Conservation (phyloP, 2,113 vertebrate genomes). For the Mus pahari region DNA sequence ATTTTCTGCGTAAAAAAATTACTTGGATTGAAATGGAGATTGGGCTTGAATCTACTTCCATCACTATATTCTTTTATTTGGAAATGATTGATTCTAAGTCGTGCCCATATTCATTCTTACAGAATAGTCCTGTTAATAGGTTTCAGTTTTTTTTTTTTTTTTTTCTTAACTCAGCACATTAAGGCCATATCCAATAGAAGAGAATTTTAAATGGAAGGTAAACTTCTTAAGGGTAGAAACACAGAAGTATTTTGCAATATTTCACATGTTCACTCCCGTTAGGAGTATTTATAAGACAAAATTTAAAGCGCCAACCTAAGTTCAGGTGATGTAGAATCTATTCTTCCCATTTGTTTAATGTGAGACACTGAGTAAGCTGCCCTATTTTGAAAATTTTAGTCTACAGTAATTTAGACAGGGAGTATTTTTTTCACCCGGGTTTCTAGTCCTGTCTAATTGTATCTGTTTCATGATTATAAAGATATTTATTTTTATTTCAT, state of each 20-base stretch:
- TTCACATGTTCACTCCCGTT: not conserved
- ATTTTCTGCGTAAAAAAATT: not conserved
- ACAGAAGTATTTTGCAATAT: not conserved
- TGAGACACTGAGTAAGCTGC: not conserved
- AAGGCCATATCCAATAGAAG: not conserved
- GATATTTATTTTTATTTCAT: not conserved
- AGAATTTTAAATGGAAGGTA: not conserved
- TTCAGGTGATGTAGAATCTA: not conserved
- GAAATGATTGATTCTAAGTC: not conserved
- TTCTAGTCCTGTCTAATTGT: rapidly evolving
- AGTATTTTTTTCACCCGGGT: not conserved
- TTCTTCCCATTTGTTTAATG: not conserved
- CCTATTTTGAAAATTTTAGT: not conserved
- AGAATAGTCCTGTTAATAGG: not conserved
- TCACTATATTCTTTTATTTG: not conserved
- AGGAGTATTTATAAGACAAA: not conserved
- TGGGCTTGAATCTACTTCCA: not conserved
- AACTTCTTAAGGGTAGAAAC: not conserved
- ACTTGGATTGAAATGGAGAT: not conserved
- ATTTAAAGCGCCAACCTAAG: not conserved
- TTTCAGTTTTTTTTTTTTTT: not conserved
- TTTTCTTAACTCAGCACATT: not conserved
- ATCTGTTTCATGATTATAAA: not conserved
- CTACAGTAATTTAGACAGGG: not conserved
- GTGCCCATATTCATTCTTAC: not conserved